Conservation (phyloP, 2,797 vertebrate genomes). For the Micropoecilia bifurca region DNA sequence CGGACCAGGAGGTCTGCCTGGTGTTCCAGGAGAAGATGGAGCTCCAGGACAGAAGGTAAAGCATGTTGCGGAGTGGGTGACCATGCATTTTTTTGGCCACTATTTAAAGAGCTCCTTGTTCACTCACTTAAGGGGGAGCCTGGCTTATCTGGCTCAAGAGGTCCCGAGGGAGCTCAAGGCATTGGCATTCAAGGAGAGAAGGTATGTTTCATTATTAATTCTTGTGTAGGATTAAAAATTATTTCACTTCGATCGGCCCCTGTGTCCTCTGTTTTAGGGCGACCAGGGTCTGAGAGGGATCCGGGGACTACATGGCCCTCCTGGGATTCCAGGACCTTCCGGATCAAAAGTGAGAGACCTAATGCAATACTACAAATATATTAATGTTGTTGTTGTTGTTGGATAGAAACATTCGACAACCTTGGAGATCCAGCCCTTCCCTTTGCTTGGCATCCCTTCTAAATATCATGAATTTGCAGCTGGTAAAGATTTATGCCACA, state of each 20-base stretch:
- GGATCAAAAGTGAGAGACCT: conserved; percentile 86
- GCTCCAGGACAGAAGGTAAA: conserved; percentile 91
- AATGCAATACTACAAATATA: not conserved
- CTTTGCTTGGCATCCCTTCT: not conserved
- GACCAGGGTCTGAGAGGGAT: conserved; percentile 91
- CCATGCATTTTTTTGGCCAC: not conserved
- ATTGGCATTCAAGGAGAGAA: conserved; percentile 90
- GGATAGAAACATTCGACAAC: not conserved
- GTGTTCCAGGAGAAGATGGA: conserved; percentile 92
- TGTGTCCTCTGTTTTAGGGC: conserved; percentile 75
- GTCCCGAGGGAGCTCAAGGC: conserved; percentile 85
- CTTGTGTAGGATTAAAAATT: not conserved
- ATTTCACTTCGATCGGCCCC: conserved; percentile 17
- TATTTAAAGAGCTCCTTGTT: conserved; percentile 1
- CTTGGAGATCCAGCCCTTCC: not conserved
- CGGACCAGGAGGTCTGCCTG: conserved; percentile 88
- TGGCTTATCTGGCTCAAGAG: conserved; percentile 85
- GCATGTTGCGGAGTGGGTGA: not conserved
- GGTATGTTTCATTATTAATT: conserved; percentile 61
- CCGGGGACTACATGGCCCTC: conserved; percentile 88
- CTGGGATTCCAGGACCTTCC: conserved; percentile 85
- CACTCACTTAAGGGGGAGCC: conserved; percentile 84
- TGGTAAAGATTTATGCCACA: conserved; percentile 18
- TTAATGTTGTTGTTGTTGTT: conserved; percentile 10
- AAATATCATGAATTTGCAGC: not conserved